These are phyloP conservation scores for Drosophila lini DNA, from an alignment of 1,140 invertebrate species.

Conservation along the genomic window DNA sequence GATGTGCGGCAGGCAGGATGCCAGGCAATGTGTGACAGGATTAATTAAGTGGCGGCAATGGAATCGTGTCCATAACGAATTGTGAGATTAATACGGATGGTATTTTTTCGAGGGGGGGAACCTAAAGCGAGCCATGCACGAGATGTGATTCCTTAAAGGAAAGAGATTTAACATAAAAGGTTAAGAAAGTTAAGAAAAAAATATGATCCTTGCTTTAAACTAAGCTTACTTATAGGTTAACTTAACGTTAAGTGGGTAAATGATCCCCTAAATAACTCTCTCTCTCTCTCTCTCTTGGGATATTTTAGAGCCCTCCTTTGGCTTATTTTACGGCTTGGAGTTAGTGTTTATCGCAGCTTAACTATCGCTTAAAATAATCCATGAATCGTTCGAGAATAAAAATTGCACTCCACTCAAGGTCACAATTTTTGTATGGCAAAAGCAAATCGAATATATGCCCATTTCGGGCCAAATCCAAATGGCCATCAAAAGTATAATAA, in stretches of 20 bases:
- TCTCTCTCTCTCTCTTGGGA: no score
- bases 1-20: slow-evolving; percentile 3
- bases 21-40: slow-evolving; percentile 44
- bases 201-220: background rate
- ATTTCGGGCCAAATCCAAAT: slow-evolving; percentile 35
- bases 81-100: slow-evolving; percentile 38
- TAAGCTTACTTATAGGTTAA: no score
- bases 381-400: slow-evolving; percentile 20
- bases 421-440: slow-evolving; percentile 16
- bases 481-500: slow-evolving; percentile 54
- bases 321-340: slow-evolving; percentile 3
- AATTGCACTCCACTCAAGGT: slow-evolving; percentile 43
- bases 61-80: slow-evolving; percentile 55
- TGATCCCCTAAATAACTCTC: no score
- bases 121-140: background rate
- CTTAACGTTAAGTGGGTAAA: no score
- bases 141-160: slow-evolving; percentile 10
- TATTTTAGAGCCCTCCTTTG: slow-evolving; percentile 2
- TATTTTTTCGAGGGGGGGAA: background rate
- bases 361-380: slow-evolving; percentile 34
- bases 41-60: slow-evolving; percentile 47
- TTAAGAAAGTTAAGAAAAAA: background rate
- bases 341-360: slow-evolving; percentile 23
- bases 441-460: slow-evolving; percentile 45
- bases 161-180: background rate